Evolutionary conservation across 1,140 invertebrate species (phyloP), one percentile per base, ranked within the genome.

Genomic region (Bombyx mandarina): DNA sequence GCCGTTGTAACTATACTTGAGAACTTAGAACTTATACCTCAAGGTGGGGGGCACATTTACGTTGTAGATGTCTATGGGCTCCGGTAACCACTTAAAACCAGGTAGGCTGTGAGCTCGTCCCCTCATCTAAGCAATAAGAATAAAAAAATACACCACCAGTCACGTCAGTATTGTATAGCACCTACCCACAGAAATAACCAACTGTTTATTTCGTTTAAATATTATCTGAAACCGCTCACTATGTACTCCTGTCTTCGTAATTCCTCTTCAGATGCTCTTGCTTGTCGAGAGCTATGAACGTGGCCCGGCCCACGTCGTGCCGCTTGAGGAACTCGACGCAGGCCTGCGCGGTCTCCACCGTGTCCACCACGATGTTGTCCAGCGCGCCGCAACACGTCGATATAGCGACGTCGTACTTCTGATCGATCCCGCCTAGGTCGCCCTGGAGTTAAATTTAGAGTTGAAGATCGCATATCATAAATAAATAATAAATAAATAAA

Each of bases 301-400:
- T 93, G 0, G 91, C 93, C 6, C 94, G 85, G 3, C 94, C 94
- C 3, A 95, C 84, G 65, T 97, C 92, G 70, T 95, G 86, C 45
- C 90, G 75, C 65, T 96, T 97, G 0, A 99, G 82, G 68, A 93
- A 93, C 47, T 94, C 91, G 18, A 99, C 94, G 77, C 97, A 98
- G 43, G 90, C 88, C 73, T 97, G 91, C 0, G 93, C 98, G 0
- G 95, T 97, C 5, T 93, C 88, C 0, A 97, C 94, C 1, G 91
- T 94, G 69, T 99, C 98, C 0, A 97, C 96, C 1, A 99, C 93
- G 62, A 99, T 96, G 71, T 98, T 94, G 73, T 99, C 97, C 1
- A 99, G 79, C 0, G 92, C 88, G 0, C 95, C 94, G 81, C 96
- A 98, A 9, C 97, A 97, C 0, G 97, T 99, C 0, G 97, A 99